These are phyloP conservation scores for Xiphophorus maculatus DNA, from an alignment of 2,113 vertebrate species.

Conservation along the genomic window DNA sequence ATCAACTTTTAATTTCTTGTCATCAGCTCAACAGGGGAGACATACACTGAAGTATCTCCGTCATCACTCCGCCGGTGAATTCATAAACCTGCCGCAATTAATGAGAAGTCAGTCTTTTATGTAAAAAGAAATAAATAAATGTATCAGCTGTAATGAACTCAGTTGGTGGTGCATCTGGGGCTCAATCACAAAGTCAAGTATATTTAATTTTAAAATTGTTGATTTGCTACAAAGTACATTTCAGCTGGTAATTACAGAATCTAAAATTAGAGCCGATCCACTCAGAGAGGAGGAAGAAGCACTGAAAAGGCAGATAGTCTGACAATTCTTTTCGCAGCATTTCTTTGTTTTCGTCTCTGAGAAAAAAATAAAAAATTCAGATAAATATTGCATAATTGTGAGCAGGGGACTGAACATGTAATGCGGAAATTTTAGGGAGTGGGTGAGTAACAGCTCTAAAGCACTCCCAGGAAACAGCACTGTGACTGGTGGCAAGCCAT, in stretches of 20 bases:
- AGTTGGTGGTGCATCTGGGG: conserved; percentile 24
- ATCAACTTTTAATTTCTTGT: conserved; percentile 21
- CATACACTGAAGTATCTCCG: conserved; percentile 10
- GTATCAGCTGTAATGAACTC: conserved; percentile 21
- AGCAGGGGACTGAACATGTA: conserved; percentile 8
- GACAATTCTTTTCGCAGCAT: conserved; percentile 16
- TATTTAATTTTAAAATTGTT: conserved; percentile 21
- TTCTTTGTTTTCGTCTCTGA: conserved; percentile 22
- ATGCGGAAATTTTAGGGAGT: conserved; percentile 1
- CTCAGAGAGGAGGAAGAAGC: not conserved
- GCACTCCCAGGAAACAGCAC: conserved; percentile 7
- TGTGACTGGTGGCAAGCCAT: conserved; percentile 11
- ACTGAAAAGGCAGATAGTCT: conserved; percentile 1
- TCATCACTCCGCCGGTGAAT: conserved; percentile 21
- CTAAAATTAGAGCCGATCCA: conserved; percentile 1
- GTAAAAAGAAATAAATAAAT: conserved; percentile 18
- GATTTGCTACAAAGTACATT: conserved; percentile 25
- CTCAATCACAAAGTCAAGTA: conserved; percentile 30
- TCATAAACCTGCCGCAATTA: conserved; percentile 23
- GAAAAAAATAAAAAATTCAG: not conserved
- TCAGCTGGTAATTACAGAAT: conserved; percentile 36
- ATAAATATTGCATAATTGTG: conserved; percentile 22
- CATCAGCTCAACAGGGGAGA: conserved; percentile 12
- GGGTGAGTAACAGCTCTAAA: conserved; percentile 25
- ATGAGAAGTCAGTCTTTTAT: conserved; percentile 7